Percentiles rank a stretch among this genome's conserved stretches.
phyloP scores from a whole-genome alignment of 2,888 invertebrate genomes.

The Xylocampa areola region DNA sequence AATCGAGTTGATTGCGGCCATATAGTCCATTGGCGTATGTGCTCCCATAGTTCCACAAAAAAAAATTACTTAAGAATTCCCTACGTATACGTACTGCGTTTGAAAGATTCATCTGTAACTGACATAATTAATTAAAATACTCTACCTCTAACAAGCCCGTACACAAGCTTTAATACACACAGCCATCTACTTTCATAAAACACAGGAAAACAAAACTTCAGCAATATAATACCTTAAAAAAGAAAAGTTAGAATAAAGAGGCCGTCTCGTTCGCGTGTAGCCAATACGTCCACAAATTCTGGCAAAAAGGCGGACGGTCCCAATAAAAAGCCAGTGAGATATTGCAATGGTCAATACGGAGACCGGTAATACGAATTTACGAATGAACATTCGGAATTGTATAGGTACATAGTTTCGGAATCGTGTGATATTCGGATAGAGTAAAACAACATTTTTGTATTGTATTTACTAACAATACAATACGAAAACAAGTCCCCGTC shows the following conservation, averaged over 20 bases:
- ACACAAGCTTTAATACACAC: neutral
- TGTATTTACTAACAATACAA: neutral
- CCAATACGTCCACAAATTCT: slow-evolving; percentile 58
- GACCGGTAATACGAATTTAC: slow-evolving; percentile 28
- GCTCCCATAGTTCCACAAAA: too few species aligned
- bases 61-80: too few species aligned
- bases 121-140: too few species aligned
- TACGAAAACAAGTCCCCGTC: too few species aligned
- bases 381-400: slow-evolving; percentile 27
- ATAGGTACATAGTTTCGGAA: too few species aligned
- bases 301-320: slow-evolving; percentile 41
- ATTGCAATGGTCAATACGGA: slow-evolving; percentile 36
- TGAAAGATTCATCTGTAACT: too few species aligned
- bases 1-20: too few species aligned
- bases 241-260: slow-evolving; percentile 38
- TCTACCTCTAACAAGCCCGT: too few species aligned
- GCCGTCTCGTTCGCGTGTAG: slow-evolving; percentile 46
- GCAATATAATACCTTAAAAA: slow-evolving; percentile 42
- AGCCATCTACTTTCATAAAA: neutral
- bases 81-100: too few species aligned
- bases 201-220: slow-evolving; percentile 32
- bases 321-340: slow-evolving; percentile 55
- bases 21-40: too few species aligned
- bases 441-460: too few species aligned
- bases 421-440: slow-evolving; percentile 21